Conservation (phyloP, 2,797 vertebrate genomes). For the Syndactyla subalaris region DNA sequence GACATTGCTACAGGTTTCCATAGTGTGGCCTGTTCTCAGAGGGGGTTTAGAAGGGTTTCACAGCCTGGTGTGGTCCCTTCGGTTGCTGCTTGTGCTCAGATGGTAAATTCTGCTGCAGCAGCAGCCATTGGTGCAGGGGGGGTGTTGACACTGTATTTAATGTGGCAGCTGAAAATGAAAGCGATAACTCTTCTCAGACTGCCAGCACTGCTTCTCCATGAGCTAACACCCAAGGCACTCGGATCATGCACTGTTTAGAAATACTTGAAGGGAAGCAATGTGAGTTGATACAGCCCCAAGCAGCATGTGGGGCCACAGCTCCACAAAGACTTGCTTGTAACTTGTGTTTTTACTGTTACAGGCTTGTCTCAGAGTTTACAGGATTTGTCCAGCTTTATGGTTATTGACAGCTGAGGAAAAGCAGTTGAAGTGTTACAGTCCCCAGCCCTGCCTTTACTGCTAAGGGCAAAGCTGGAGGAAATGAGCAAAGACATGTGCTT, state of each 20-base stretch:
- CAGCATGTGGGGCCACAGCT: accelerated
- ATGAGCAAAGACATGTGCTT: neutral
- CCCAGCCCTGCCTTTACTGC: neutral
- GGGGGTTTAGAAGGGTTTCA: neutral
- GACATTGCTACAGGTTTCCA: neutral
- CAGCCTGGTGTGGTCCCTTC: neutral
- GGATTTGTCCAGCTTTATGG: conserved; percentile 1
- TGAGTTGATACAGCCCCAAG: neutral
- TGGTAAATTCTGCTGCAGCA: neutral
- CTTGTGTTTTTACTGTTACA: neutral
- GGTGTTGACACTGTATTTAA: neutral
- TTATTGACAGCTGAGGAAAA: neutral
- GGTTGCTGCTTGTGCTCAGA: neutral
- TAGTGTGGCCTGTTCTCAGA: neutral
- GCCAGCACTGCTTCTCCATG: neutral
- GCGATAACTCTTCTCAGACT: neutral
- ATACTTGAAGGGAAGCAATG: neutral
- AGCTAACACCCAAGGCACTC: neutral
- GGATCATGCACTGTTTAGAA: conserved; percentile 3
- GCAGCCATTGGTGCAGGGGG: neutral
- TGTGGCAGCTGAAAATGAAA: neutral
- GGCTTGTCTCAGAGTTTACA: neutral
- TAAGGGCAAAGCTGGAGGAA: neutral
- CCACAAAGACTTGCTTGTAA: neutral
- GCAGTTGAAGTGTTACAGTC: neutral